A percentile compares a stretch with the other conserved stretches of the same genome.
Evolutionary conservation across 2,797 vertebrate genomes (phyloP).

Genomic region (Sebastes iracundus): DNA sequence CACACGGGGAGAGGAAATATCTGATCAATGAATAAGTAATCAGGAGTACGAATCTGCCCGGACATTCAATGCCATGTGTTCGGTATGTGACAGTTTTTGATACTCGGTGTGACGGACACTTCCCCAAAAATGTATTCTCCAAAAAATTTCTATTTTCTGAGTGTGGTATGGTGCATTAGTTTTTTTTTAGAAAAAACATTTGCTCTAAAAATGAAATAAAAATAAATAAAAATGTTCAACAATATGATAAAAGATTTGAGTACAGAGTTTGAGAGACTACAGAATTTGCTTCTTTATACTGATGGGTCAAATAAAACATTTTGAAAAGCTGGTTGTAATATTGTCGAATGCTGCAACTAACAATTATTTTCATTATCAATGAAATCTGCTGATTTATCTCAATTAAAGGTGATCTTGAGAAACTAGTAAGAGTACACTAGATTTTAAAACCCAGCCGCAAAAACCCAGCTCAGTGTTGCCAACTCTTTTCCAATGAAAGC

Average conservation of each 20-base stretch:
- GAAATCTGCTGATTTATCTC: neutral
- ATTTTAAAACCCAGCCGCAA: too few species aligned
- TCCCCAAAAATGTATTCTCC: neutral
- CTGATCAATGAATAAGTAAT: neutral
- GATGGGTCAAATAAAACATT: neutral
- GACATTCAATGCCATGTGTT: neutral
- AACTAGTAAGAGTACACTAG: too few species aligned
- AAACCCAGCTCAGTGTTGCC: too few species aligned
- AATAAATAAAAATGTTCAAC: neutral
- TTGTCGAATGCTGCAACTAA: neutral
- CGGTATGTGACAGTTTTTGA: neutral
- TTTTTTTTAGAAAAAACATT: neutral
- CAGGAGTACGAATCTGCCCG: neutral
- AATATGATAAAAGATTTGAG: neutral
- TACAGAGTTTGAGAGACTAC: neutral
- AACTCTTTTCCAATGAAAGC: too few species aligned
- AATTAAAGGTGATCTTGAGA: neutral
- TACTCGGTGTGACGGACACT: neutral
- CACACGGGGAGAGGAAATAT: neutral
- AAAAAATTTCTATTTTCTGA: neutral
- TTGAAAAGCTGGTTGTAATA: neutral
- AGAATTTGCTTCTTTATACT: neutral
- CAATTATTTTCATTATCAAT: neutral
- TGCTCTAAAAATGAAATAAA: neutral
- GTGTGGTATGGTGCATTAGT: neutral